Evolutionary conservation across 2,888 invertebrate genomes (phyloP).

Genomic region (Plebejus anna): DNA sequence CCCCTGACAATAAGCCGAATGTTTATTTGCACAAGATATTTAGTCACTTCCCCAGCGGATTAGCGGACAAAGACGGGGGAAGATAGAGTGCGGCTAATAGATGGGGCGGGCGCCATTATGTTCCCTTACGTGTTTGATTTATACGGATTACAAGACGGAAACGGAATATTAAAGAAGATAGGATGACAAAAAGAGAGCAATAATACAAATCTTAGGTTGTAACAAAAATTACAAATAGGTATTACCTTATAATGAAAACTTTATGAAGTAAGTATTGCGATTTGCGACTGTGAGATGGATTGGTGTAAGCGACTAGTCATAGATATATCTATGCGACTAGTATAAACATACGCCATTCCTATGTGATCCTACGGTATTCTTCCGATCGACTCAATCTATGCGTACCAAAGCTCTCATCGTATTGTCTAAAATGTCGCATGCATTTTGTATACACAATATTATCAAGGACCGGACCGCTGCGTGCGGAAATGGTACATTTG

Average conservation of each 20-base stretch:
- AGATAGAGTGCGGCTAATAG: slow-evolving; percentile 71
- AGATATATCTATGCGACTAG: too few species aligned
- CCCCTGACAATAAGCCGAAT: slow-evolving; percentile 70
- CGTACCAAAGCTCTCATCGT: neutral
- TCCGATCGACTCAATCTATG: neutral
- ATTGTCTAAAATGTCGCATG: neutral
- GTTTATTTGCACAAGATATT: slow-evolving; percentile 80
- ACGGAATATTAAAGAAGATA: slow-evolving; percentile 2
- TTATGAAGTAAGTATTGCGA: neutral
- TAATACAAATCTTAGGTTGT: neutral
- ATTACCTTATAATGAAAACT: neutral
- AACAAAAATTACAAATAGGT: neutral
- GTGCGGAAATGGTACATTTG: slow-evolving; percentile 71
- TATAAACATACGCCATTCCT: neutral
- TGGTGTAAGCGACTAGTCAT: too few species aligned
- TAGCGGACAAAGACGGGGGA: slow-evolving; percentile 69
- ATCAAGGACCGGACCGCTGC: neutral
- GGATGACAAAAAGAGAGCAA: neutral
- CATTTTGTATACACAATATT: slow-evolving; percentile 3
- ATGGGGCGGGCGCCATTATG: slow-evolving; percentile 59
- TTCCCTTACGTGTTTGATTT: slow-evolving; percentile 31
- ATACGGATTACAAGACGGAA: slow-evolving; percentile 22
- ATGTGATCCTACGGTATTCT: neutral
- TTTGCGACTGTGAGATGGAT: neutral
- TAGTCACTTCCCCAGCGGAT: slow-evolving; percentile 77